These are phyloP conservation scores for Tangara arthus DNA, from an alignment of 2,797 vertebrate species.

Conservation along the genomic window DNA sequence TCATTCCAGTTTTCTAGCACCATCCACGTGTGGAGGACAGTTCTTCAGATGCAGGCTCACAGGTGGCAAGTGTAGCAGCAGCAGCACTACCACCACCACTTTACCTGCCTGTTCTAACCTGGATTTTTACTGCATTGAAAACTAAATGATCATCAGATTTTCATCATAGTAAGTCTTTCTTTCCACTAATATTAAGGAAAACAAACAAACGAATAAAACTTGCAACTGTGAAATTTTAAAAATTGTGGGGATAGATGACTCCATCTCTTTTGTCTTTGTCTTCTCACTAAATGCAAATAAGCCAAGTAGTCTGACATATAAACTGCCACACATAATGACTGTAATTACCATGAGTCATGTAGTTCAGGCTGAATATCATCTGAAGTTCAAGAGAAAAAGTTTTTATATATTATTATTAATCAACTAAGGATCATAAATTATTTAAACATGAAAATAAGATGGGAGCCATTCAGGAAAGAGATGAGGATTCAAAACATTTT, in stretches of 20 bases:
- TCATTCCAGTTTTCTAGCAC: neutral
- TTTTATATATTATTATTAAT: neutral
- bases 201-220: neutral
- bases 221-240: neutral
- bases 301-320: neutral
- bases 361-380: neutral
- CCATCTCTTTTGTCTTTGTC: neutral
- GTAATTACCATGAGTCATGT: neutral
- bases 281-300: neutral
- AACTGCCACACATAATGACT: neutral
- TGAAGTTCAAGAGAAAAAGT: neutral
- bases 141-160: neutral
- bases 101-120: neutral
- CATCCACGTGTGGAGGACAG: accelerated
- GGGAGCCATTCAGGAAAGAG: neutral
- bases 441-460: neutral
- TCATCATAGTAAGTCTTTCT: neutral
- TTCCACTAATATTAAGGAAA: neutral
- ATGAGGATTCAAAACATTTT: neutral
- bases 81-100: accelerated
- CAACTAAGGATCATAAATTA: neutral
- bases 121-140: neutral
- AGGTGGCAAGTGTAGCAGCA: neutral
- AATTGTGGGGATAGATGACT: neutral
- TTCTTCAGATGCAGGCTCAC: neutral